Base-by-base conservation (phyloP, 2,888 invertebrate species). In the Thecophora atra region DNA sequence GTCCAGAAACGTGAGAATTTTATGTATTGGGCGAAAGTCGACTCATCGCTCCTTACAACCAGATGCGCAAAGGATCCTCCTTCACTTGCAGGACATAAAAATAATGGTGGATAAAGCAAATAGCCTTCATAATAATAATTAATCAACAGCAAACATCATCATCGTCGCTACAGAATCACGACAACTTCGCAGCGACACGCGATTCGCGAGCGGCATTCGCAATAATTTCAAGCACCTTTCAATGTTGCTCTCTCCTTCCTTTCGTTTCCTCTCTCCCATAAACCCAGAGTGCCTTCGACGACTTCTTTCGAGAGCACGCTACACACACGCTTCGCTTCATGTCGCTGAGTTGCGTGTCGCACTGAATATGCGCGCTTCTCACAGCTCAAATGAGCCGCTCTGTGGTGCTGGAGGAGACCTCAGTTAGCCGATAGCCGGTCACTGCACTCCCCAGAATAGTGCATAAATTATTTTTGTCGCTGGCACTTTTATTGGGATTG, bases 401-500 rank as follows among this genome's bases (percentile, higher is more conserved):
- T n/a, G n/a, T n/a, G n/a, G n/a, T 30, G 8, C 30, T 6, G 5
- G 5, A 8, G 30, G 5, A 8, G 8, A 4, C 30, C 30, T 30
- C 30, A 4, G 4, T 30, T 30, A 30, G 5, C 47, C 47, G 47
- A 4, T 17, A 47, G 47, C 28, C 60, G 60, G 60, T 60, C 60
- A 60, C 60, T 60, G 60, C 60, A 60, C 60, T 60, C 60, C 13
- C 30, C 15, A 7, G 60, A 13, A 17, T 28, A 26, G 13, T 30
- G n/a, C 30, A 56, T 28, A n/a, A 60, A 28, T 60, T 47, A 3
- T 47, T n/a, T 26, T 15, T 30, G 30, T 6, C 28, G 28, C 26
- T 60, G 60, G 30, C 60, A 60, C 3, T n/a, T 60, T 28, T 26
- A 60, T 60, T 60, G 60, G 15, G 60, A 11, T 60, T 60, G 30